A percentile compares a stretch with the other conserved stretches of the same genome.
phyloP scores from a whole-genome alignment of 2,113 vertebrate genomes.

The Neolamprologus ventralis region DNA sequence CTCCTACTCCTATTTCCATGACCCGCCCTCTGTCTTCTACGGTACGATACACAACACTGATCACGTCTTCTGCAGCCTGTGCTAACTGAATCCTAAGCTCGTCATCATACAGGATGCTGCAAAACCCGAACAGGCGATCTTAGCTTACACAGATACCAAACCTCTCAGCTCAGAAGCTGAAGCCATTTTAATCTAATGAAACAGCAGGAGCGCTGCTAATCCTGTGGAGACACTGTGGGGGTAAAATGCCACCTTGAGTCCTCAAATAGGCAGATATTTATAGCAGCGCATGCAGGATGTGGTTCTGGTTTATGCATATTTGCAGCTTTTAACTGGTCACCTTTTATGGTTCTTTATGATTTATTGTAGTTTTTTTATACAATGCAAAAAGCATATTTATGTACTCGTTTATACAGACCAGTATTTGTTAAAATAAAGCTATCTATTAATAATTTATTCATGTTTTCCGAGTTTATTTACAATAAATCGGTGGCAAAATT shows the following conservation, averaged over 20 bases:
- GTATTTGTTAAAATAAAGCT: not conserved
- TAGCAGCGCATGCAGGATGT: not conserved
- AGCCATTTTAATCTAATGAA: conserved; percentile 3
- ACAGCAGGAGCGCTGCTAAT: not conserved
- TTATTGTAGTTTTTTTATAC: not conserved
- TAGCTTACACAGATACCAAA: not conserved
- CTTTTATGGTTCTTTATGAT: not conserved
- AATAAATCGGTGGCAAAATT: not conserved
- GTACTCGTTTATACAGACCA: not conserved
- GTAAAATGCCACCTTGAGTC: not conserved
- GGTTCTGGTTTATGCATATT: not conserved
- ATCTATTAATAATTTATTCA: not conserved
- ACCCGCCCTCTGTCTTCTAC: conserved; percentile 86
- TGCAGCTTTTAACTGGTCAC: not conserved
- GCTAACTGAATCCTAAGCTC: not conserved
- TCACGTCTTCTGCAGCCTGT: not conserved
- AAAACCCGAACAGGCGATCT: not conserved
- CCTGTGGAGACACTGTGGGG: not conserved
- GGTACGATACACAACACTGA: conserved; percentile 68
- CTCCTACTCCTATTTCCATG: conserved; percentile 87
- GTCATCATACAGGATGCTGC: not conserved
- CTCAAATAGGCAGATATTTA: not conserved
- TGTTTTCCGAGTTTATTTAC: not conserved
- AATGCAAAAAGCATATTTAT: not conserved
- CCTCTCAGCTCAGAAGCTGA: not conserved